These are phyloP conservation scores for Lepus americanus DNA, from an alignment of 2,113 vertebrate genomes.

Conservation along the genomic window DNA sequence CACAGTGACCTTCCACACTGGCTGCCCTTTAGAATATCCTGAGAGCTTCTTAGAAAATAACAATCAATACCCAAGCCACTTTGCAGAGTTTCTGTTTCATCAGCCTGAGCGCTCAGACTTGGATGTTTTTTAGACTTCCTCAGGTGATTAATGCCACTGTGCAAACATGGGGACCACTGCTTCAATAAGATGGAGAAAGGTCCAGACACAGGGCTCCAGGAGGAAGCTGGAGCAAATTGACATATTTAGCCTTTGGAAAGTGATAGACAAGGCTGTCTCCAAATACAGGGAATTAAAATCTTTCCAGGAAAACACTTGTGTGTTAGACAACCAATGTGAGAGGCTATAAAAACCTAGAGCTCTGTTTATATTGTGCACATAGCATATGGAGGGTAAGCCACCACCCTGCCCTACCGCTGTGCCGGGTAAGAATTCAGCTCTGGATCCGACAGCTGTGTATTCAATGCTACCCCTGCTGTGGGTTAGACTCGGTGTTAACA, in stretches of 20 bases:
- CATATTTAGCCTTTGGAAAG: constrained; percentile 5
- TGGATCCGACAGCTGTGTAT: too few relatives aligned
- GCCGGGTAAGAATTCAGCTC: not conserved
- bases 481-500: not conserved
- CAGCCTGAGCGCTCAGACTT: not conserved
- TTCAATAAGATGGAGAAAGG: not conserved
- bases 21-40: not conserved
- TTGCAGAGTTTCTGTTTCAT: not conserved
- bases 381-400: not conserved
- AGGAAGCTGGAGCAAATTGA: not conserved
- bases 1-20: not conserved
- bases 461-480: rapidly evolving
- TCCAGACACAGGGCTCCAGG: not conserved
- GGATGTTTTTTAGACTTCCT: not conserved
- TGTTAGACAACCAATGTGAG: not conserved
- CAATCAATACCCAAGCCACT: not conserved
- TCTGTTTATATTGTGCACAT: not conserved
- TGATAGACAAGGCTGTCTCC: not conserved
- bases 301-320: not conserved
- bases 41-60: not conserved
- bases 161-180: not conserved
- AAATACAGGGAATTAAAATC: not conserved
- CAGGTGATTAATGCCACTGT: not conserved
- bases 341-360: not conserved
- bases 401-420: rapidly evolving